Evolutionary conservation across 1,140 invertebrate species (phyloP), one percentile per base, ranked within the genome.

Genomic region (Apolygus lucorum): DNA sequence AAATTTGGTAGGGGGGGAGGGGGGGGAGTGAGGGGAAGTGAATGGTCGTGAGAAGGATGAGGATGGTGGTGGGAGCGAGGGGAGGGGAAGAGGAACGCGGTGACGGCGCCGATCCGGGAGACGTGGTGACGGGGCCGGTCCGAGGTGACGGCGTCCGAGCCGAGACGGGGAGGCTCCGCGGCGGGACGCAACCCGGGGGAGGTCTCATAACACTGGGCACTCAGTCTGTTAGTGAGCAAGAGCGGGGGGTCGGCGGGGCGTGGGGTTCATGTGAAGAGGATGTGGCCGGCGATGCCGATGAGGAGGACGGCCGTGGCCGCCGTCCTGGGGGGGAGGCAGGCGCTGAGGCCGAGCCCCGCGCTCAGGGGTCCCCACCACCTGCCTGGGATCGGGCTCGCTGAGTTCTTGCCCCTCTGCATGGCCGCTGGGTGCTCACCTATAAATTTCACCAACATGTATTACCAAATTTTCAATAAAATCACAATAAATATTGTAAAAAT

Each of bases 391-490:
- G 79, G 80, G 0, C 80, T 82, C 28, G 81, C 82, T 59, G 78
- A 80, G 74, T 82, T 83, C 73, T 82, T 82, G 1, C 81, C 82
- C 65, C 81, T 77, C 75, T 82, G 82, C 81, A 82, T 83, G 8
- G 81, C 82, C 8, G 82, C 82, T 65, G 82, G 82, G 76, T 82
- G 81, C 73, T 83, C 82, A 63, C 81, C 82, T 83, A 73, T 14
- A n/a, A n/a, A n/a, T n/a, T n/a, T n/a, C n/a, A 42, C 34, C 34
- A 42, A 42, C 4, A 42, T n/a, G n/a, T n/a, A n/a, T n/a, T n/a
- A n/a, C n/a, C n/a, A n/a, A n/a, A n/a, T n/a, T n/a, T n/a, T n/a
- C n/a, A n/a, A n/a, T n/a, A n/a, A n/a, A n/a, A n/a, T n/a, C n/a
- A n/a, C n/a, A n/a, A n/a, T n/a, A n/a, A n/a, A n/a, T n/a, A n/a